Evolutionary conservation across 2,888 invertebrate genomes (phyloP), one percentile per base, ranked within the genome.

Genomic region (Tiliacea aurago): DNA sequence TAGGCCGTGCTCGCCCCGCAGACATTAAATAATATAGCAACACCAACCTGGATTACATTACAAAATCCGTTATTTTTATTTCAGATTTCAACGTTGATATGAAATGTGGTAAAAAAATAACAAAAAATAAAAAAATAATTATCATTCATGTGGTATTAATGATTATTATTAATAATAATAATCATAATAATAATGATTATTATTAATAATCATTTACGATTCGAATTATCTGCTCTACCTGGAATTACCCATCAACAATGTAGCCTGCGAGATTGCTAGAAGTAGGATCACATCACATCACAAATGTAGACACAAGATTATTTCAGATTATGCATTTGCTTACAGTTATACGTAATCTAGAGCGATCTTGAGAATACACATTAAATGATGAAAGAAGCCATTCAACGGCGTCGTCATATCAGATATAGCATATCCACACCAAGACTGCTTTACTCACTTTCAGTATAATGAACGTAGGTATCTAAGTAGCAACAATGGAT

Each of bases 401-500:
- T 68, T 65, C 43, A 73, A 53, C 18, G 9, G 53, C 18, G 53
- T 49, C 18, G 53, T 49, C 20, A 61, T 41, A 47, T 67, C 63
- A 67, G 28, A 70, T 63, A 51, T 20, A 51, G 37, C 53, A 51
- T 68, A 49, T 64, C 28, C 64, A 51, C 43, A 33, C 43, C n/a
- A 81, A 63, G 49, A 68, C 15, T 23, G n/a, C 28, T 78, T 65
- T 43, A 72, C 70, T 68, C 67, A 58, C 55, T 65, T 55, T 72
- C 51, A 66, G 62, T 51, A 45, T 47, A 53, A 77, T 10, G 4
- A 64, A 45, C 28, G n/a, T 58, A 28, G 15, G 37, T 63, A 67
- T n/a, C 23, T 66, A 64, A 45, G 56, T 55, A 76, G 66, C 76
- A 49, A 77, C 43, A 62, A 81, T 76, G 63, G 51, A 51, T 58